A percentile compares a stretch with the other conserved stretches of the same genome.
Evolutionary conservation across 35 echinoderm and acorn worm species (phyloP).

Genomic region (Ophiothrix spiculata): DNA sequence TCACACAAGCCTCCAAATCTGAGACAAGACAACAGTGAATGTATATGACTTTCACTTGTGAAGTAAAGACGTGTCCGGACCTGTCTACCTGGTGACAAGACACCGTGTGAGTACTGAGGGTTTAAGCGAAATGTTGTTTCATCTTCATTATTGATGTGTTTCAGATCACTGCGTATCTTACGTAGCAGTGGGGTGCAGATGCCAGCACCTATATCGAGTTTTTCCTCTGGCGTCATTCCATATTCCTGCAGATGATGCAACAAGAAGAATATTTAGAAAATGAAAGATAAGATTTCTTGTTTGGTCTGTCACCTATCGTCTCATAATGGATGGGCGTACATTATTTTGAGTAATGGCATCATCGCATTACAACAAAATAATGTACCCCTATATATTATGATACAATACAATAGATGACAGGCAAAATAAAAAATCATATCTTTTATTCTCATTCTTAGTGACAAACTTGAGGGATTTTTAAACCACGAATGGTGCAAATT

Average conservation of each 20-base stretch:
- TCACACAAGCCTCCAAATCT: constrained; percentile 79
- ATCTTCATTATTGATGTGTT: constrained; percentile 86
- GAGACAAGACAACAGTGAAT: constrained; percentile 85
- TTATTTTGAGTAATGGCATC: too few relatives aligned
- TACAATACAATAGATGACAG: too few relatives aligned
- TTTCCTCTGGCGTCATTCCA: constrained; percentile 78
- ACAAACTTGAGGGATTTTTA: too few relatives aligned
- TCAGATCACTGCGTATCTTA: constrained; percentile 83
- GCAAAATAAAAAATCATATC: too few relatives aligned
- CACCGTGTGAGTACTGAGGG: constrained; percentile 82
- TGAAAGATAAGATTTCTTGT: too few relatives aligned
- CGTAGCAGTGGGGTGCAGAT: constrained; percentile 91
- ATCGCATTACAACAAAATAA: too few relatives aligned
- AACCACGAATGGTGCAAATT: too few relatives aligned
- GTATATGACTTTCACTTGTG: constrained; percentile 98
- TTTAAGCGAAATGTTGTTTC: constrained; percentile 87
- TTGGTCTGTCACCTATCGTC: too few relatives aligned
- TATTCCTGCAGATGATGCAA: constrained; percentile 91
- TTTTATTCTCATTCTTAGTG: too few relatives aligned
- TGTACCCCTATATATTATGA: too few relatives aligned
- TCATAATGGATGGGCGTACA: too few relatives aligned
- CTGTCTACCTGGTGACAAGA: constrained; percentile 92
- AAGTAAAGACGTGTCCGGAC: constrained; percentile 93
- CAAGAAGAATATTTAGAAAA: neutral
- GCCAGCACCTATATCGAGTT: constrained; percentile 79